Conservation (phyloP, 1,140 invertebrate species). For the Eubasilissa regina region DNA sequence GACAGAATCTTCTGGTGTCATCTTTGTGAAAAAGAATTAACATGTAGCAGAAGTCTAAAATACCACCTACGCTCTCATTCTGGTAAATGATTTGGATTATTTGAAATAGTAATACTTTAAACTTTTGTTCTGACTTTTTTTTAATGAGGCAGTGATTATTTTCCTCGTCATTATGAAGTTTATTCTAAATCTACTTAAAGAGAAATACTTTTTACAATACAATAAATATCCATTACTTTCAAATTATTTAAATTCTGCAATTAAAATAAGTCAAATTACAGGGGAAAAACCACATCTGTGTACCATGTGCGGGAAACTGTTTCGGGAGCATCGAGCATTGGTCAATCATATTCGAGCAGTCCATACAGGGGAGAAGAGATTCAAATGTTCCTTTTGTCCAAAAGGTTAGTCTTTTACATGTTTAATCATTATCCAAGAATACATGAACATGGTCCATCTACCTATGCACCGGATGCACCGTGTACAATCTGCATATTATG, state of each 20-base stretch:
- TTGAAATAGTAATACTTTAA: background rate
- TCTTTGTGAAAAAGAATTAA: slow-evolving; percentile 52
- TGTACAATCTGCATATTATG: too few relatives aligned
- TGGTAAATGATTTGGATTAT: slow-evolving; percentile 44
- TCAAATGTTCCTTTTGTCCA: slow-evolving; percentile 63
- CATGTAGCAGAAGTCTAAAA: slow-evolving; percentile 43
- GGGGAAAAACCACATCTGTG: slow-evolving; percentile 55
- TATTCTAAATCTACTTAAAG: too few relatives aligned
- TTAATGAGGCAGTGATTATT: background rate
- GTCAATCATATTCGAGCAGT: slow-evolving; percentile 52
- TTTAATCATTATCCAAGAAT: too few relatives aligned
- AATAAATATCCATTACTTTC: background rate
- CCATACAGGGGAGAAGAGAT: slow-evolving; percentile 63
- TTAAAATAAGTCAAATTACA: slow-evolving; percentile 8
- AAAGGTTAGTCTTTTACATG: slow-evolving; percentile 59
- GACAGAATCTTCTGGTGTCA: slow-evolving; percentile 46
- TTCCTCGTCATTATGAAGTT: too few relatives aligned
- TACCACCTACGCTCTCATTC: slow-evolving; percentile 54
- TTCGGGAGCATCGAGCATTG: slow-evolving; percentile 47
- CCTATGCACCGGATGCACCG: too few relatives aligned
- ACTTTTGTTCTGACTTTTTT: background rate
- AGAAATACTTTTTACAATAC: background rate
- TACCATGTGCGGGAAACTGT: slow-evolving; percentile 48
- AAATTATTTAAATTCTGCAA: slow-evolving; percentile 2
- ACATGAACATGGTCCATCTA: too few relatives aligned